Percentiles rank a stretch among this genome's conserved stretches.
These are phyloP conservation scores for Cololabis saira DNA, from an alignment of 2,113 vertebrate species.

Conservation along the genomic window DNA sequence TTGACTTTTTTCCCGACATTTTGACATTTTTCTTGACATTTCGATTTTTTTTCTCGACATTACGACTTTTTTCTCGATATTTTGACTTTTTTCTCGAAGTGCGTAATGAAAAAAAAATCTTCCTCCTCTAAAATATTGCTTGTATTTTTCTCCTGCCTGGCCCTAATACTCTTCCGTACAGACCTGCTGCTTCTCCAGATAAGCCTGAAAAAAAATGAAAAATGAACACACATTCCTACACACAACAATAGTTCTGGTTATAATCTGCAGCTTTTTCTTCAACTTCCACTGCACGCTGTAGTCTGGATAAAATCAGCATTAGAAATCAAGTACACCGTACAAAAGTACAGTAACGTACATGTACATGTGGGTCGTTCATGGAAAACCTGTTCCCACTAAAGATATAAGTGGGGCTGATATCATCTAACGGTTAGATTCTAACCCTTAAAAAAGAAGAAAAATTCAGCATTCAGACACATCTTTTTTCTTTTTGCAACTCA, in stretches of 20 bases:
- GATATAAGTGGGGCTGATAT: not conserved
- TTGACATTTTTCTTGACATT: too few species aligned
- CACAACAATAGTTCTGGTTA: conserved; percentile 62
- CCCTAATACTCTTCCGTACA: too few species aligned
- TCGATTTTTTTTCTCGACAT: too few species aligned
- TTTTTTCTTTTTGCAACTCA: conserved; percentile 42
- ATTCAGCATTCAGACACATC: conserved; percentile 10
- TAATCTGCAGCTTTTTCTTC: conserved; percentile 52
- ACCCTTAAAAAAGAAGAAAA: conserved; percentile 16
- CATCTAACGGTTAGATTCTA: not conserved
- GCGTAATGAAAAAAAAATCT: too few species aligned
- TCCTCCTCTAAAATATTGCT: too few species aligned
- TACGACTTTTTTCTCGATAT: too few species aligned
- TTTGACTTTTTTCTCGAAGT: too few species aligned
- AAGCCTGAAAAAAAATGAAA: conserved; percentile 61
- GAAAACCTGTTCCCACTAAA: conserved; percentile 15
- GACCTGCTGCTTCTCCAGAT: conserved; percentile 75
- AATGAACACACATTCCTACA: conserved; percentile 57
- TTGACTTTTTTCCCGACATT: too few species aligned
- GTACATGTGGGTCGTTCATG: conserved; percentile 9
- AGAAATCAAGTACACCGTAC: conserved; percentile 46
- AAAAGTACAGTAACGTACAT: not conserved
- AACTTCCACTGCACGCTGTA: conserved; percentile 46
- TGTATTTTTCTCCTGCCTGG: too few species aligned
- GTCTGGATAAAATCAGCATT: conserved; percentile 47